Base-by-base conservation (phyloP, 92 coral and sea anemone species). In the Meandrina meandrites region DNA sequence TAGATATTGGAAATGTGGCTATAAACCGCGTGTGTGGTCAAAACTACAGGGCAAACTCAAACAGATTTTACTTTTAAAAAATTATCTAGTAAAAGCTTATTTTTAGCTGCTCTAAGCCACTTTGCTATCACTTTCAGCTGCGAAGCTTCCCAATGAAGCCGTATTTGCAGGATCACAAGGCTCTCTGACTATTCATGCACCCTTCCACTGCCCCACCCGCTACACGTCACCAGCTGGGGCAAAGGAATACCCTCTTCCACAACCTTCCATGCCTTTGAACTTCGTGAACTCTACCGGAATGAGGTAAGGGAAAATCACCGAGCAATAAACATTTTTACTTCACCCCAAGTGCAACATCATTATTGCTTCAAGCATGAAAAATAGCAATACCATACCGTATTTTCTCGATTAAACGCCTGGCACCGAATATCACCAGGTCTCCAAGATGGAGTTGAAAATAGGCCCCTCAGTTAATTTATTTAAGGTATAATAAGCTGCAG, bases 111-210 rank as follows among this genome's bases (percentile, higher is more conserved):
- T 60, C 4, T 8, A 60, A 24, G 31, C 68, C 68, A 60, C 30
- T 27, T 77, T 48, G 12, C 6, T 78, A 31, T 76, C 60, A 45
- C 37, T 28, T 81, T 36, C 81, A 97, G 99, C 92, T 90, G 95
- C 91, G 12, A 58, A 48, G 19, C 80, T 97, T 18, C 95, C 98
- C 42, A 92, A 91, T 80, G 94, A 91, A 47, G 94, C 94, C 11
- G 53, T 45, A 19, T 84, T 93, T 50, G n/a, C 80, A 72, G 98
- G 99, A 27, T 91, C 96, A 35, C 89, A 90, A 48, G 98, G 99
- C 28, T 76, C 84, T 12, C 81, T 97, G 34, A 92, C 88, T n/a
- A 75, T 97, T 48, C 91, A 92, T 69, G 68, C 72, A 19, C 94
- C 96, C 18, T 97, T 95, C 86, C 94, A 94, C 73, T 89, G 91